Conservation (phyloP, 1,140 invertebrate genomes). For the Schlechtendalia chinensis region DNA sequence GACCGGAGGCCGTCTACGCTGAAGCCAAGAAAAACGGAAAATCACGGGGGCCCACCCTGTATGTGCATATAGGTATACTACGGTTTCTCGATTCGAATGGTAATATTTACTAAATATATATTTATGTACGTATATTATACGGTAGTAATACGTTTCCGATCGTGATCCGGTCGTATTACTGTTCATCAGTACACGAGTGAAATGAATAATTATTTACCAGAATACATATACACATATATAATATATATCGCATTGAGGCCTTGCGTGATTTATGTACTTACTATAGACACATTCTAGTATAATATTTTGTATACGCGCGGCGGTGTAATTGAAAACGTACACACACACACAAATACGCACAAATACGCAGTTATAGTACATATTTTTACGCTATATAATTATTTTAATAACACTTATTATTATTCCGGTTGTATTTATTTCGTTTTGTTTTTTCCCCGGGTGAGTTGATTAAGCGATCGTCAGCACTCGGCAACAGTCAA, state of each 20-base stretch:
- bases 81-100: no score
- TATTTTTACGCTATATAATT: constrained; percentile 25
- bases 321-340: constrained; percentile 4
- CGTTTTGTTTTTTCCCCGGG: not conserved
- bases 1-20: no score
- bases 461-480: not conserved
- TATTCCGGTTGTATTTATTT: not conserved
- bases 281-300: not conserved
- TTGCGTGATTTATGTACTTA: not conserved
- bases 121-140: no score
- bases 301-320: no score
- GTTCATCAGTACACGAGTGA: not conserved
- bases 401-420: constrained; percentile 21
- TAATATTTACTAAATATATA: no score
- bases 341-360: no score
- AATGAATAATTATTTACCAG: no score
- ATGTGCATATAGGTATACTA: no score
- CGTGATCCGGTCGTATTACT: not conserved
- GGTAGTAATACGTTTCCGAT: not conserved
- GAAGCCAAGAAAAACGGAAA: no score
- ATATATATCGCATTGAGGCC: not conserved
- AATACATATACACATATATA: not conserved
- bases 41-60: no score
- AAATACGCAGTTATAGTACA: no score
- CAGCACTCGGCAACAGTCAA: not conserved